Evolutionary conservation across 2,888 invertebrate genomes (phyloP).

Genomic region (Dynastes maya): DNA sequence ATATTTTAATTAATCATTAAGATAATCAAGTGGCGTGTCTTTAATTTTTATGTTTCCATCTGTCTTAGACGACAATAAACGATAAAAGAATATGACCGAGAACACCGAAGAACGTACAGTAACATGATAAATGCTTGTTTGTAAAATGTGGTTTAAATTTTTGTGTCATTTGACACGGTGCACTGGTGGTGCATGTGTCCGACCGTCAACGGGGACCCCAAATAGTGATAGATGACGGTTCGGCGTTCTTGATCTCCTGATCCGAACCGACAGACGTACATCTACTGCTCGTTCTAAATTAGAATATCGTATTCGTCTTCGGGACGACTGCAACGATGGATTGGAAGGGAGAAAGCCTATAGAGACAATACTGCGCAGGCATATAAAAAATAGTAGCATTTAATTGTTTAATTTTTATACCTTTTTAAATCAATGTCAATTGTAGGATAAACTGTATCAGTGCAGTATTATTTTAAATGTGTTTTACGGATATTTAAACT

Average conservation of each 20-base stretch:
- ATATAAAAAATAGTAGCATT: too few species aligned
- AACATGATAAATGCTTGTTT: conserved; percentile 49
- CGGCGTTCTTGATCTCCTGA: conserved; percentile 53
- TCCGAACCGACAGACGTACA: conserved; percentile 23
- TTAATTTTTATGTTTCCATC: background rate
- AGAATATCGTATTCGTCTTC: conserved; percentile 32
- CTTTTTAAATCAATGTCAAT: too few species aligned
- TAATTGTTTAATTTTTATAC: too few species aligned
- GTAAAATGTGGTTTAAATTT: conserved; percentile 50
- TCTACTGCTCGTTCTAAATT: conserved; percentile 32
- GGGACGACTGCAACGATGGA: background rate
- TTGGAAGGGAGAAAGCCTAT: too few species aligned
- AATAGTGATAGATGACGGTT: conserved; percentile 52
- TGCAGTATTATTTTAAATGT: too few species aligned
- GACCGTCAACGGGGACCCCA: conserved; percentile 54
- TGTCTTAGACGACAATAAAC: background rate
- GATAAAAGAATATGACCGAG: background rate
- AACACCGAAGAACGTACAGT: conserved; percentile 9
- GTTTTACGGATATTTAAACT: too few species aligned
- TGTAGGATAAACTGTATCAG: too few species aligned
- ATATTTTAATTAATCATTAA: too few species aligned
- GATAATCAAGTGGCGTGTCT: background rate
- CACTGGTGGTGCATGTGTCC: conserved; percentile 57
- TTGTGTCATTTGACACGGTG: conserved; percentile 56
- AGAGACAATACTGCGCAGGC: too few species aligned